phyloP scores from a whole-genome alignment of 1,140 invertebrate species.

The Oryctes rhinoceros region DNA sequence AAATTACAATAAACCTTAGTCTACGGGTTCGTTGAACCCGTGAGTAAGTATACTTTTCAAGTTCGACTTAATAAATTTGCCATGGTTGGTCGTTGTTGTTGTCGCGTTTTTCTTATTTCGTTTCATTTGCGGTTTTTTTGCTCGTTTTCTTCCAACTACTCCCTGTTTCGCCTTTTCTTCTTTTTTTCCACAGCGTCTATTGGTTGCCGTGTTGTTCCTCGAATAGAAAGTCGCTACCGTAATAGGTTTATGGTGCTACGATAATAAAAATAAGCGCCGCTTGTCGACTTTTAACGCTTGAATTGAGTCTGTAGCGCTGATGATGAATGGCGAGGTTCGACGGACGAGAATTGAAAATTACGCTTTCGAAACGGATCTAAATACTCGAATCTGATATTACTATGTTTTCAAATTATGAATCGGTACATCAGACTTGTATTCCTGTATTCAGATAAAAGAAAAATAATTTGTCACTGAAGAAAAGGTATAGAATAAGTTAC shows the following conservation, averaged over 20 bases:
- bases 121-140: neutral
- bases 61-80: constrained; percentile 20
- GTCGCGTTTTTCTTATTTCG: neutral
- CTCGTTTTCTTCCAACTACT: neutral
- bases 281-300: too few species aligned
- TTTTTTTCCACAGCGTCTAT: neutral
- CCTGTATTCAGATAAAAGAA: too few species aligned
- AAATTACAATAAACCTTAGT: constrained; percentile 25
- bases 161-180: neutral
- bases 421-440: too few species aligned
- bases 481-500: too few species aligned
- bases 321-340: too few species aligned
- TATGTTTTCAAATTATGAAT: too few species aligned
- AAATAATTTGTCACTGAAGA: too few species aligned
- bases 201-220: neutral
- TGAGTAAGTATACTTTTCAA: constrained; percentile 24
- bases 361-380: too few species aligned
- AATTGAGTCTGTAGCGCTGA: too few species aligned
- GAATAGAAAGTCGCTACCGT: neutral
- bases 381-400: too few species aligned
- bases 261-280: too few species aligned
- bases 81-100: neutral
- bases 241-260: neutral
- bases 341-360: too few species aligned
- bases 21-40: constrained; percentile 5